Evolutionary conservation across 2,888 invertebrate genomes (phyloP).

Genomic region (Phania funesta): DNA sequence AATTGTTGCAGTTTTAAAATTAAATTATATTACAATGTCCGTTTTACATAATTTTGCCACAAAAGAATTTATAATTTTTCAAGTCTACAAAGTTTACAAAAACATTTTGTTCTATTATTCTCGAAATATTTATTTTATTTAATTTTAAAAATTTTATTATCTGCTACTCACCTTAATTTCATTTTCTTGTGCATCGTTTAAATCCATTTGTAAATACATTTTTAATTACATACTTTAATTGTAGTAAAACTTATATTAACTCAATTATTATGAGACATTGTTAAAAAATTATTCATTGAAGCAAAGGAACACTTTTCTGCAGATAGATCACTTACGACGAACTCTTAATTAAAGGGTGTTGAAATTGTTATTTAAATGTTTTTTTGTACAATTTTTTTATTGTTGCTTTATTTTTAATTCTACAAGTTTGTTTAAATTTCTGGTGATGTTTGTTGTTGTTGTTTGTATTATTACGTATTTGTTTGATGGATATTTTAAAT

Average conservation of each 20-base stretch:
- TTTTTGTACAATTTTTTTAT: background rate
- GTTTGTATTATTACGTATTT: background rate
- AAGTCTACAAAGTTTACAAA: too few relatives aligned
- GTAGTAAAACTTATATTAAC: constrained; percentile 43
- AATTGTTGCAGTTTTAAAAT: too few relatives aligned
- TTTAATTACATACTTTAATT: constrained; percentile 58
- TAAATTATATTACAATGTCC: too few relatives aligned
- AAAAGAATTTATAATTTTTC: too few relatives aligned
- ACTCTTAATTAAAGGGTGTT: background rate
- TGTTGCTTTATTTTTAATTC: background rate
- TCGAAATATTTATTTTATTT: background rate
- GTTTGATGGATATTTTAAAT: background rate
- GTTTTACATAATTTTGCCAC: too few relatives aligned
- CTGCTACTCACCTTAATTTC: constrained; percentile 68
- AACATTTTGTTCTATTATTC: background rate
- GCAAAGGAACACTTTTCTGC: too few relatives aligned
- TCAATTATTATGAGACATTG: constrained; percentile 15
- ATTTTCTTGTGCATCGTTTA: constrained; percentile 61
- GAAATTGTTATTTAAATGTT: background rate
- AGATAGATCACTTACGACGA: too few relatives aligned
- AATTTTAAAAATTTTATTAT: background rate
- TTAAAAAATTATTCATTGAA: constrained; percentile 17
- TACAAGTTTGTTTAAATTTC: constrained; percentile 1
- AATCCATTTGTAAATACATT: constrained; percentile 70
- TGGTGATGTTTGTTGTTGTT: constrained; percentile 6